Evolutionary conservation across 2,888 invertebrate genomes (phyloP).

Genomic region (Lithophane leautieri): DNA sequence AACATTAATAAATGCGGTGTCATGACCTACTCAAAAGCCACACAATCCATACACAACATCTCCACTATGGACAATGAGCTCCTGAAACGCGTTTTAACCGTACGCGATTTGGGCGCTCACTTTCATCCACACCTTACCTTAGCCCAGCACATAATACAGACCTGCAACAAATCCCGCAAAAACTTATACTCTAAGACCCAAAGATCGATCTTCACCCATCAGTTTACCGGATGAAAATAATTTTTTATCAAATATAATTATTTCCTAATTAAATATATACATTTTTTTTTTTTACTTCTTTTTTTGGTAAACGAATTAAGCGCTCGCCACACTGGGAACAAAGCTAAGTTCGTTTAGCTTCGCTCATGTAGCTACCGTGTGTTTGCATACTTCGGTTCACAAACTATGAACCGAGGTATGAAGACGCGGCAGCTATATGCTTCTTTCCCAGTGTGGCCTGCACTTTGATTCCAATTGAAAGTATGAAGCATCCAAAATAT

Average conservation of each 20-base stretch:
- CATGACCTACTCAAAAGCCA: not conserved
- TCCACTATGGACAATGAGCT: not conserved
- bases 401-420: no score
- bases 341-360: no score
- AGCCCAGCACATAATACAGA: conserved; percentile 16
- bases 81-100: not conserved
- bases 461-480: no score
- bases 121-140: conserved; percentile 2
- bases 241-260: not conserved
- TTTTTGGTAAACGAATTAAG: no score
- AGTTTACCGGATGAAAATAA: not conserved
- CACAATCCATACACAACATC: not conserved
- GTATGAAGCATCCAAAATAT: no score
- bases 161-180: conserved; percentile 11
- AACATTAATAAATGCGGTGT: not conserved
- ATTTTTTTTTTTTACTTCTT: no score
- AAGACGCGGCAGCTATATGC: no score
- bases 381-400: no score
- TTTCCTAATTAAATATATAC: not conserved
- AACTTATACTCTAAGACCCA: conserved; percentile 1
- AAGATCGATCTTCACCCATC: not conserved
- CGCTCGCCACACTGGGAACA: no score
- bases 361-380: no score
- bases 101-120: not conserved
- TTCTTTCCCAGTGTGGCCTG: no score